Evolutionary conservation across 1,140 invertebrate species (phyloP).

Genomic region (Coboldia fuscipes): DNA sequence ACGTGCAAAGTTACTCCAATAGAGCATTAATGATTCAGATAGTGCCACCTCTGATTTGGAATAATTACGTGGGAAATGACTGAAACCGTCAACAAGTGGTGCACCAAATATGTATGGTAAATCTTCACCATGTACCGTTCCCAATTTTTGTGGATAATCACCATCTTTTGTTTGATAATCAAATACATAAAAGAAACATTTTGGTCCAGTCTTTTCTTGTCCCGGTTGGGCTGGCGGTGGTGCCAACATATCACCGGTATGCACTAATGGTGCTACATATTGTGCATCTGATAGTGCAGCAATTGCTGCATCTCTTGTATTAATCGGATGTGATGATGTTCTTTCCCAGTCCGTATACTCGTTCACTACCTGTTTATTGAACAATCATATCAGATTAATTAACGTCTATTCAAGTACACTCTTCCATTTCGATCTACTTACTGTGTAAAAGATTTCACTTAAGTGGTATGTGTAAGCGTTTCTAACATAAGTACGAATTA

Average conservation of each 20-base stretch:
- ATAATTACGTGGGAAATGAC: constrained; percentile 71
- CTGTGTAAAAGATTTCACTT: constrained; percentile 91
- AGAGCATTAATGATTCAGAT: constrained; percentile 81
- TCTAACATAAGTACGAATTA: constrained; percentile 79
- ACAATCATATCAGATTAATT: neutral
- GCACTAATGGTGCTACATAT: constrained; percentile 65
- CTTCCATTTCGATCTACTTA: constrained; percentile 14
- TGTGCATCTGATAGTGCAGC: constrained; percentile 83
- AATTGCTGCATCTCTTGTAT: constrained; percentile 78
- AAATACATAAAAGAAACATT: constrained; percentile 80
- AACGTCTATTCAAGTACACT: neutral
- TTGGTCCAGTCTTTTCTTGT: constrained; percentile 10
- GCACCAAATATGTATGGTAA: constrained; percentile 74
- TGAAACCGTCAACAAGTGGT: constrained; percentile 54
- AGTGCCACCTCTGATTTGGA: constrained; percentile 72
- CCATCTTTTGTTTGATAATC: constrained; percentile 84
- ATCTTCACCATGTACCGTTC: constrained; percentile 82
- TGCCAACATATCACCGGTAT: constrained; percentile 56
- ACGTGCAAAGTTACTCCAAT: constrained; percentile 92
- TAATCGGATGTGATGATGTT: constrained; percentile 75
- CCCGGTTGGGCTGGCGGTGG: constrained; percentile 22
- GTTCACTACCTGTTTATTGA: constrained; percentile 44
- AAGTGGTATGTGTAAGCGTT: constrained; percentile 88
- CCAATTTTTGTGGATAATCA: constrained; percentile 68
- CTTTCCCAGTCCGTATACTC: constrained; percentile 96